These are phyloP conservation scores for Lobophora halterata DNA, from an alignment of 2,888 invertebrate genomes.

Conservation along the genomic window DNA sequence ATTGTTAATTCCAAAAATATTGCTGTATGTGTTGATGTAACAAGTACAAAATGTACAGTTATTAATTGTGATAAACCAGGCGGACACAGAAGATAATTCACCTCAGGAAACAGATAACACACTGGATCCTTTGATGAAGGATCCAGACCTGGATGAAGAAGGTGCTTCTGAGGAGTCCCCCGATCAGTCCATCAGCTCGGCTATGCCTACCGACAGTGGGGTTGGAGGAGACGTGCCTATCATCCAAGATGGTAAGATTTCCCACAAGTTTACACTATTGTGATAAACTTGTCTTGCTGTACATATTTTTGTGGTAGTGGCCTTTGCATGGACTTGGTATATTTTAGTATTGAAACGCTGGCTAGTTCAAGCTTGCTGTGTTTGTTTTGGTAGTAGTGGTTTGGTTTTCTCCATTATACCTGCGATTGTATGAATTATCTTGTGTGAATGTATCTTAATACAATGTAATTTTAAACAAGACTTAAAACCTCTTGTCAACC, in stretches of 20 bases:
- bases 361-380: too few relatives aligned
- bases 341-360: too few relatives aligned
- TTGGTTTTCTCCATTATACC: too few relatives aligned
- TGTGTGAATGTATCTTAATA: too few relatives aligned
- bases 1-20: too few relatives aligned
- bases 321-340: too few relatives aligned
- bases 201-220: slow-evolving; percentile 66
- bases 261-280: not conserved
- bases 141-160: slow-evolving; percentile 57
- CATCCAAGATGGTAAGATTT: slow-evolving; percentile 63
- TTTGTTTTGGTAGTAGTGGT: too few relatives aligned
- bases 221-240: slow-evolving; percentile 64
- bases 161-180: slow-evolving; percentile 69
- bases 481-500: too few relatives aligned
- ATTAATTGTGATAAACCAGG: slow-evolving; percentile 36
- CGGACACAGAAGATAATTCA: slow-evolving; percentile 60
- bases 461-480: too few relatives aligned
- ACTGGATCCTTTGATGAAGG: slow-evolving; percentile 60
- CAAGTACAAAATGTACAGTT: too few relatives aligned
- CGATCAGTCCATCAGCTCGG: slow-evolving; percentile 75
- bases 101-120: slow-evolving; percentile 64
- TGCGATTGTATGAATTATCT: too few relatives aligned
- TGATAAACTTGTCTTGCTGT: slow-evolving; percentile 7
- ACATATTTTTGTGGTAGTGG: slow-evolving; percentile 5
- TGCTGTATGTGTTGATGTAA: too few relatives aligned